phyloP scores from a whole-genome alignment of 2,888 invertebrate genomes.

The Drosophila peninsularis region DNA sequence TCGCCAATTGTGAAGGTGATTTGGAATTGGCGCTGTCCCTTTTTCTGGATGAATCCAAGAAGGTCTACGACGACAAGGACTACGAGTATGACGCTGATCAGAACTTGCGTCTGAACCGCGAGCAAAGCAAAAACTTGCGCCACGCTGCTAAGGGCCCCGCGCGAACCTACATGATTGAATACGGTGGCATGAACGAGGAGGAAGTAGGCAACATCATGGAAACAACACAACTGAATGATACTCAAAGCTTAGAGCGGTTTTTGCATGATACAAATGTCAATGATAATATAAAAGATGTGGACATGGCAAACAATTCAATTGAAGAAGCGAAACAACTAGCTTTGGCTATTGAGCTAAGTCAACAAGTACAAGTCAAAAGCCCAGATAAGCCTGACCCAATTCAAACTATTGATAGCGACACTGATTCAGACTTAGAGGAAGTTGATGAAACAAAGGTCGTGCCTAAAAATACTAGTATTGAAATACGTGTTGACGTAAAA shows the following conservation, averaged over 20 bases:
- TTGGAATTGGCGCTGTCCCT: constrained; percentile 87
- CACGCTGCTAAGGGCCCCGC: constrained; percentile 86
- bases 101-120: constrained; percentile 81
- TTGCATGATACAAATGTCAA: constrained; percentile 21
- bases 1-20: constrained; percentile 86
- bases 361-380: neutral
- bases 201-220: constrained; percentile 88
- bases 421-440: constrained; percentile 80
- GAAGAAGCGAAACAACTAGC: constrained; percentile 55
- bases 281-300: neutral
- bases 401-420: constrained; percentile 52
- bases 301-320: constrained; percentile 37
- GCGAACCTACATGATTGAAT: constrained; percentile 90
- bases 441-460: constrained; percentile 7
- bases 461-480: constrained; percentile 53
- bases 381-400: constrained; percentile 2
- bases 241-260: constrained; percentile 46
- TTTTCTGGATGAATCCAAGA: constrained; percentile 85
- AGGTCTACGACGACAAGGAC: constrained; percentile 83
- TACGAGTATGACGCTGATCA: constrained; percentile 85
- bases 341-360: constrained; percentile 48
- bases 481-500: constrained; percentile 85
- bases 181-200: constrained; percentile 90
- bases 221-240: constrained; percentile 70
- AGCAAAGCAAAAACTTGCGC: constrained; percentile 83